Percentiles rank a stretch among this genome's conserved stretches.
Evolutionary conservation across 1,140 invertebrate genomes (phyloP).

Genomic region (Stegodyphus dumicola): DNA sequence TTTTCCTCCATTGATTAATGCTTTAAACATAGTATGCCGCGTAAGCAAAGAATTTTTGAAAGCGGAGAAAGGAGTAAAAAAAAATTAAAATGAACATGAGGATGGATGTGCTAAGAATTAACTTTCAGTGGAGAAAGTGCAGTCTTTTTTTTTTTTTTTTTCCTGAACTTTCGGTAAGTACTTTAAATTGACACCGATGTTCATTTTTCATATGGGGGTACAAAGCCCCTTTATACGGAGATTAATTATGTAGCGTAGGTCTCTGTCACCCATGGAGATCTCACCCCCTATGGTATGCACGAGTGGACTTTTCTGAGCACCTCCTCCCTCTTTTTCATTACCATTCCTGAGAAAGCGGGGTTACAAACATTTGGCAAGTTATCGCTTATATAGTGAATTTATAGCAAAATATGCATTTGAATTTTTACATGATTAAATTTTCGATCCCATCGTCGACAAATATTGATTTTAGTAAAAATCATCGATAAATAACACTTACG

Average conservation of each 20-base stretch:
- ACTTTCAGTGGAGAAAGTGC: too few relatives aligned
- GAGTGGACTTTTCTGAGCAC: slow-evolving; percentile 47
- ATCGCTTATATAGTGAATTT: not conserved
- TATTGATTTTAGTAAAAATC: too few relatives aligned
- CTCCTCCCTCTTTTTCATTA: slow-evolving; percentile 10
- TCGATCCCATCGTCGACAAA: too few relatives aligned
- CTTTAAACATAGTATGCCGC: too few relatives aligned
- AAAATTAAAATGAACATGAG: too few relatives aligned
- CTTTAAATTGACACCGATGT: not conserved
- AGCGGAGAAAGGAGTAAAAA: too few relatives aligned
- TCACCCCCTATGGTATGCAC: slow-evolving; percentile 2
- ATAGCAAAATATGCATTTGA: not conserved
- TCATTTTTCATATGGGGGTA: not conserved
- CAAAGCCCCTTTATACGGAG: not conserved
- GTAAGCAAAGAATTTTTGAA: too few relatives aligned
- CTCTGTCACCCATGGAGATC: slow-evolving; percentile 12
- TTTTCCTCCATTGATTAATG: too few relatives aligned
- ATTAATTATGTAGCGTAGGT: slow-evolving; percentile 48
- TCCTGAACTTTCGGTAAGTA: not conserved
- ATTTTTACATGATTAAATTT: not conserved
- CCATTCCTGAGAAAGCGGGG: not conserved
- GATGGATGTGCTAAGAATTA: too few relatives aligned
- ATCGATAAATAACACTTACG: too few relatives aligned
- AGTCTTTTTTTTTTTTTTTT: not conserved
- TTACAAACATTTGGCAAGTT: slow-evolving; percentile 14